Conservation (phyloP, 2,888 invertebrate genomes). For the Ormia ochracea region DNA sequence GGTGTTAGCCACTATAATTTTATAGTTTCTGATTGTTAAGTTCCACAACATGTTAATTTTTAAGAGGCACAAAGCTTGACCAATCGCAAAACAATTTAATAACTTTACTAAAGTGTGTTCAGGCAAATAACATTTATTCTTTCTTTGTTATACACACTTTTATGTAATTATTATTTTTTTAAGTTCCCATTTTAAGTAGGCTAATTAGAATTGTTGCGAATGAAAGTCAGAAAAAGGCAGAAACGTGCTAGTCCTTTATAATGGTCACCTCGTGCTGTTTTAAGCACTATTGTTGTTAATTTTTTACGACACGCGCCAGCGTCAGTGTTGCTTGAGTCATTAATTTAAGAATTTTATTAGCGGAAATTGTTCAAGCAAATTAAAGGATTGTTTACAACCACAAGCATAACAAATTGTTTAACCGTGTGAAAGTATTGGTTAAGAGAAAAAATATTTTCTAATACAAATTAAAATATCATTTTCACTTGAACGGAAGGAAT, state of each 20-base stretch:
- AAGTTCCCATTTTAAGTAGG: background rate
- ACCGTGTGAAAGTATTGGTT: background rate
- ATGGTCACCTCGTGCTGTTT: constrained; percentile 8
- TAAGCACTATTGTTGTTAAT: constrained; percentile 7
- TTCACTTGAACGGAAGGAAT: too few relatives aligned
- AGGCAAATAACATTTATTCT: background rate
- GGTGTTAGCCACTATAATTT: background rate
- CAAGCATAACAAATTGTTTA: background rate
- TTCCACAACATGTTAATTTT: background rate
- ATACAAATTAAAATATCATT: background rate
- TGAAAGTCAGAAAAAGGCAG: background rate
- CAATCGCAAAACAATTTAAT: constrained; percentile 2
- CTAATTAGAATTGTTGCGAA: constrained; percentile 30
- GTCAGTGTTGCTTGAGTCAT: constrained; percentile 26
- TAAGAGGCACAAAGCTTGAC: background rate
- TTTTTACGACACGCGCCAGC: constrained; percentile 45
- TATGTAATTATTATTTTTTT: constrained; percentile 18
- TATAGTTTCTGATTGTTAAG: constrained; percentile 17
- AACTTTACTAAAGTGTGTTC: background rate
- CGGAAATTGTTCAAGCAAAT: constrained; percentile 17
- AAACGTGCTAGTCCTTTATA: background rate
- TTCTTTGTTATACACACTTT: background rate
- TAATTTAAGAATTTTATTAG: constrained; percentile 45
- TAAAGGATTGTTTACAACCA: constrained; percentile 28
- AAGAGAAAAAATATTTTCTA: background rate